A percentile compares a stretch with the other conserved stretches of the same genome.
Conservation (phyloP, 2,888 invertebrate genomes). For the Monochamus alternatus region DNA sequence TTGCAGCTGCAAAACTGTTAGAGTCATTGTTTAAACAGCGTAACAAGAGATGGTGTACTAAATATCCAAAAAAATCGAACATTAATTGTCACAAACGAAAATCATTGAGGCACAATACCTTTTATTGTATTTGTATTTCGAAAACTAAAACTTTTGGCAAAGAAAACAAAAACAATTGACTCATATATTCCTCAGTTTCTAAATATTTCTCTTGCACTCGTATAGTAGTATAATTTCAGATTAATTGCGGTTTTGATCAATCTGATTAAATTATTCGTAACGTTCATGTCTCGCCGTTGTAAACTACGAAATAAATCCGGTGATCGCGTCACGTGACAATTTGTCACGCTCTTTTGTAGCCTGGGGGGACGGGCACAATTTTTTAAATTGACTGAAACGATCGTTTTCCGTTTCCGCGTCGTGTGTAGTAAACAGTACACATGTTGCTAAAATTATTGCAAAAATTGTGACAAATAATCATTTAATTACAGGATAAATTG, state of each 20-base stretch:
- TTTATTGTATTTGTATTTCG: too few relatives aligned
- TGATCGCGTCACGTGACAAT: slow-evolving; percentile 17
- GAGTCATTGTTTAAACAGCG: too few relatives aligned
- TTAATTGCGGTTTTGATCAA: slow-evolving; percentile 1
- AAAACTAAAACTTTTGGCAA: too few relatives aligned
- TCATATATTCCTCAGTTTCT: too few relatives aligned
- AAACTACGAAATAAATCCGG: slow-evolving; percentile 4
- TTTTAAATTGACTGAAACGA: slow-evolving; percentile 27
- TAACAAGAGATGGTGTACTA: too few relatives aligned
- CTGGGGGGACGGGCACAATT: slow-evolving; percentile 20
- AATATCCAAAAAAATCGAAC: too few relatives aligned
- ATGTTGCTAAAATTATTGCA: slow-evolving; percentile 11
- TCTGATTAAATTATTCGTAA: not conserved
- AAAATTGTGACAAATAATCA: slow-evolving; percentile 10
- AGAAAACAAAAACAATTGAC: too few relatives aligned
- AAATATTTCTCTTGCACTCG: not conserved
- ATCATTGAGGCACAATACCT: too few relatives aligned
- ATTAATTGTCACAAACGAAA: too few relatives aligned
- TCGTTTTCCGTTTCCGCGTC: slow-evolving; percentile 26
- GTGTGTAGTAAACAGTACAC: slow-evolving; percentile 18
- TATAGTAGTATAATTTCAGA: not conserved
- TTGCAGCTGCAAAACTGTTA: too few relatives aligned
- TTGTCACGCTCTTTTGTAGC: slow-evolving; percentile 14
- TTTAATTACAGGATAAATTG: not conserved
- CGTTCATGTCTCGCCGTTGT: slow-evolving; percentile 6